Percentiles rank a stretch among this genome's conserved stretches.
These are phyloP conservation scores for Orchesella cincta DNA, from an alignment of 1,140 invertebrate species.

Conservation along the genomic window DNA sequence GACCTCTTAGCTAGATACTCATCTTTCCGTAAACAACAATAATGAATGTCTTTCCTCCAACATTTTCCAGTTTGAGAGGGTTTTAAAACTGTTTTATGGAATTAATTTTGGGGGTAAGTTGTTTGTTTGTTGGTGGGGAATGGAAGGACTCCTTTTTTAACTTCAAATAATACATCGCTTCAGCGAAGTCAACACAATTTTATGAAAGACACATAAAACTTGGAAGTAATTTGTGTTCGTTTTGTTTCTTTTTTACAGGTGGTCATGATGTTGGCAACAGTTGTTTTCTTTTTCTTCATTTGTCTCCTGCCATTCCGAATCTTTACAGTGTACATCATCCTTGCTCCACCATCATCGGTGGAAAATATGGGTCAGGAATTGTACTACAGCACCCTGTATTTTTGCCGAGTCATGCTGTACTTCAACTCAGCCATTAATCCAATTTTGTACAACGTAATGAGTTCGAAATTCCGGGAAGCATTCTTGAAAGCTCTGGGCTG, in stretches of 20 bases:
- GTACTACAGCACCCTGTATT: slow-evolving; percentile 83
- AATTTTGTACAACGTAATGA: slow-evolving; percentile 86
- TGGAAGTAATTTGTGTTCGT: background rate
- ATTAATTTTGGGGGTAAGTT: no score
- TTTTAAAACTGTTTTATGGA: no score
- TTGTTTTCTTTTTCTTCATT: slow-evolving; percentile 87
- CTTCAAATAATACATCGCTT: no score
- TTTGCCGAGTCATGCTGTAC: slow-evolving; percentile 82
- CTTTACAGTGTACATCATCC: slow-evolving; percentile 80
- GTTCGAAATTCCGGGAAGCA: slow-evolving; percentile 84
- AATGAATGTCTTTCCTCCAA: no score
- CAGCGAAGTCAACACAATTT: no score
- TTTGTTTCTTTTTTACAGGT: slow-evolving; percentile 56
- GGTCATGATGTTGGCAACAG: slow-evolving; percentile 85
- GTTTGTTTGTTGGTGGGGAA: no score
- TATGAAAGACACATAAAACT: no score
- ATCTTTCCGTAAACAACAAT: no score
- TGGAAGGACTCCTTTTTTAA: no score
- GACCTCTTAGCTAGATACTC: no score
- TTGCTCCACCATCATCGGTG: slow-evolving; percentile 68
- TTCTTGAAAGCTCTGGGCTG: slow-evolving; percentile 62
- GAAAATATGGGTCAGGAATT: slow-evolving; percentile 70
- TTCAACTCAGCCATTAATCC: slow-evolving; percentile 88
- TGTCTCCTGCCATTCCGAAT: slow-evolving; percentile 84
- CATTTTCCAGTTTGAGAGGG: no score